These are phyloP conservation scores for Macaca nemestrina DNA, from an alignment of 2,113 vertebrate genomes.

Conservation along the genomic window DNA sequence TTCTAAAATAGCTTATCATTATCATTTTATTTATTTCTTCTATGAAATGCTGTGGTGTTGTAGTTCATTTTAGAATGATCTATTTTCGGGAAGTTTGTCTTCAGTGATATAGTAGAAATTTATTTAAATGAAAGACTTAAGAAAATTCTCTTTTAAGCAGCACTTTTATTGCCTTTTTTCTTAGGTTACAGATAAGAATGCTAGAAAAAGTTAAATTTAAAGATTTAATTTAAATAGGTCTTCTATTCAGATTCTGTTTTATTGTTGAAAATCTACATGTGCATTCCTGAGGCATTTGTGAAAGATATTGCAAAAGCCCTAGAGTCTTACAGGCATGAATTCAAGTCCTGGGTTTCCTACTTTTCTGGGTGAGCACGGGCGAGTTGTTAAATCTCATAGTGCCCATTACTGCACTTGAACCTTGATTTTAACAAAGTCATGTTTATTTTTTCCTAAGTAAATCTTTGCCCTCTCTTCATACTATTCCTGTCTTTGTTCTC, in stretches of 20 bases:
- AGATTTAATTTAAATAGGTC: not conserved
- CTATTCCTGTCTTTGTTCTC: not conserved
- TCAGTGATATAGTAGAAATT: not conserved
- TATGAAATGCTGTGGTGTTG: not conserved
- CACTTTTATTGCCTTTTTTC: not conserved
- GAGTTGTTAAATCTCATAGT: not conserved
- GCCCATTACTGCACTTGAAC: not conserved
- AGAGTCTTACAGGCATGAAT: not conserved
- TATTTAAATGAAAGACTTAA: not conserved
- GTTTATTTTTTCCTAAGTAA: not conserved
- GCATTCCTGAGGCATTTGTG: not conserved
- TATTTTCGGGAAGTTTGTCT: not conserved
- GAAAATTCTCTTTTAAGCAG: not conserved
- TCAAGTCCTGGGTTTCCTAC: not conserved
- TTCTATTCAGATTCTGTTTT: not conserved
- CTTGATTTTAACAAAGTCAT: not conserved
- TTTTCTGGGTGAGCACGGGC: not conserved
- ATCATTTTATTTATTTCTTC: not conserved
- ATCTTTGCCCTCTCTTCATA: not conserved
- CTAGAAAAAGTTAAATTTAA: not conserved
- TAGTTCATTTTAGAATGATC: not conserved
- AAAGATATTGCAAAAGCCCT: not conserved
- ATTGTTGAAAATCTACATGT: not conserved
- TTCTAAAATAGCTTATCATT: not conserved
- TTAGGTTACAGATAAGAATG: not conserved